These are phyloP conservation scores for Patiria pectinifera DNA, from an alignment of 53 echinoderm and acorn worm species.

Conservation along the genomic window DNA sequence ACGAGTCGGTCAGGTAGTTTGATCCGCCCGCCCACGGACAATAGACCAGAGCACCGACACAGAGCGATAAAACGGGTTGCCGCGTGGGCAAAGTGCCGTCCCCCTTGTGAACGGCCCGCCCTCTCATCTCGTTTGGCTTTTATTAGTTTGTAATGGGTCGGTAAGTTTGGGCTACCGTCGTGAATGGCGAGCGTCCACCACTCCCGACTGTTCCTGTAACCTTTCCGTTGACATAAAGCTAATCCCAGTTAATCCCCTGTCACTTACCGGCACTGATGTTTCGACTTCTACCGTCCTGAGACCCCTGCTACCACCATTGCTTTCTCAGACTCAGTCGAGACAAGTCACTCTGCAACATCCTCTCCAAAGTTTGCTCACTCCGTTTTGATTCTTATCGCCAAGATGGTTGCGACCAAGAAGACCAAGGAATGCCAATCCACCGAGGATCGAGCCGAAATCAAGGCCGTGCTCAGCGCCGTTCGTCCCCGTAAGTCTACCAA, in stretches of 20 bases:
- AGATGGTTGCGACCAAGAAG: conserved; percentile 18
- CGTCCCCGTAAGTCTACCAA: conserved; percentile 63
- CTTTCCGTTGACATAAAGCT: neutral
- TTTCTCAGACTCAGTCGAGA: neutral
- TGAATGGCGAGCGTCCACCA: too few species aligned
- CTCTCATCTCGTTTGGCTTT: neutral
- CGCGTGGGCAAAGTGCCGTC: neutral
- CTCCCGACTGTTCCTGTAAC: neutral
- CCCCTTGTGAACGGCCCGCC: neutral
- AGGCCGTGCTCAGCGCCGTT: neutral
- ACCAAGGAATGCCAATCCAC: neutral
- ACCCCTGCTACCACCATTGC: neutral
- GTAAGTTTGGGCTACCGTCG: neutral
- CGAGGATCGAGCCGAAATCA: neutral
- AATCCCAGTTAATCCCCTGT: neutral
- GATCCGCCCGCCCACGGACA: conserved; percentile 21
- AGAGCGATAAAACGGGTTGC: neutral
- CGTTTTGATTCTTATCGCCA: neutral
- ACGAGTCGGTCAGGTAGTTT: neutral
- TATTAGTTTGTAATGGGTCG: neutral
- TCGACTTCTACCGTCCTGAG: neutral
- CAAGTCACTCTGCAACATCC: neutral
- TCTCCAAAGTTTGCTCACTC: neutral
- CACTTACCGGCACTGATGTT: neutral
- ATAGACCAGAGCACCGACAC: neutral